Base-by-base conservation (phyloP, 1,140 invertebrate species). In the Ridgeia piscesae region DNA sequence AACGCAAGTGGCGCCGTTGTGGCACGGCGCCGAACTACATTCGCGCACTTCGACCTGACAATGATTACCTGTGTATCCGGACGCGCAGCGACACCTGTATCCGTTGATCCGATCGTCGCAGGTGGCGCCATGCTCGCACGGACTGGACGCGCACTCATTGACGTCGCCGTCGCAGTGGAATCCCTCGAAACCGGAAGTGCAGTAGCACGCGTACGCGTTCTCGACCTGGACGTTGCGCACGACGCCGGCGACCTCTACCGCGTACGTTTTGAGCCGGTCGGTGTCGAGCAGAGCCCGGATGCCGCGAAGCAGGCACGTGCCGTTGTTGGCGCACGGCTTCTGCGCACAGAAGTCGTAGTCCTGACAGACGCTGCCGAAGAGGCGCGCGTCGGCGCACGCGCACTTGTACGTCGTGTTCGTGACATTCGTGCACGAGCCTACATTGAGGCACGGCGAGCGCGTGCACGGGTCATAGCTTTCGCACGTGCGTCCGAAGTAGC, bases 121-220 rank as follows among this genome's bases (percentile, higher is more conserved):
- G 17, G 94, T 94, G 17, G 94, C 95, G 31, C 94, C 94, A 91
- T 95, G 94, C 17, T 93, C 92, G 93, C 96, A 96, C 21, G 95
- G 95, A 35, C 92, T 94, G 6, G 91, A 93, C 34, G 31, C 34
- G 89, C 93, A 93, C 94, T 99, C 98, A 96, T 99, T 97, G 93
- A 99, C 98, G 95, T 99, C 98, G 34, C 96, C 96, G 93, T 98
- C 97, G 94, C 98, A 99, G 95, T 99, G 98, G 0, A 97, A 97
- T 0, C 98, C 98, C 0, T 98, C 98, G 95, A 97, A 98, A 21
- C 93, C 92, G 17, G 92, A 92, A 17, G 91, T 48, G 92, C 93
- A 94, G 88, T 88, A 58, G 88, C 93, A 93, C 58, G 77, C 91
- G 42, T 93, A 92, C 33, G 14, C 34, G 31, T 58, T 92, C n/a